Percentiles rank a stretch among this genome's conserved stretches.
These are phyloP conservation scores for Kradibia gibbosae DNA, from an alignment of 1,140 invertebrate species.

Conservation along the genomic window DNA sequence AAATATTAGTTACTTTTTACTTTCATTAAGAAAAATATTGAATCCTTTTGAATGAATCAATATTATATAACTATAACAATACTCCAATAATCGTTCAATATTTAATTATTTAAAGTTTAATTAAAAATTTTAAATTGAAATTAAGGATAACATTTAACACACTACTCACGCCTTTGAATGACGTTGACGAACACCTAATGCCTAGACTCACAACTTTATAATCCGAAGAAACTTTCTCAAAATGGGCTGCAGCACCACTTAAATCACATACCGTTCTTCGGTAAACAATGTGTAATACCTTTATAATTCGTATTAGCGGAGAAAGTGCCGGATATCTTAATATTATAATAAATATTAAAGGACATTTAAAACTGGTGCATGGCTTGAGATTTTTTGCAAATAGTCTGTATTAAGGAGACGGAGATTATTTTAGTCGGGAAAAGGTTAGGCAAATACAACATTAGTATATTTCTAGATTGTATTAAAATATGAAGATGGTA, in stretches of 20 bases:
- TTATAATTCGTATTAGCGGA: too few relatives aligned
- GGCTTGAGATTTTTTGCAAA: too few relatives aligned
- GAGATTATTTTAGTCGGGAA: too few relatives aligned
- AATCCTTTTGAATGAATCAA: background rate
- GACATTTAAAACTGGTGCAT: too few relatives aligned
- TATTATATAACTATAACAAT: background rate
- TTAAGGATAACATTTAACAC: background rate
- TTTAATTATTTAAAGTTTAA: background rate
- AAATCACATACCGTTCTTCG: background rate
- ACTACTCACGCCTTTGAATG: background rate
- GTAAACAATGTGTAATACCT: background rate
- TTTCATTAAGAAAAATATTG: background rate
- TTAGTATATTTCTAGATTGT: too few relatives aligned
- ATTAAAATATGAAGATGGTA: too few relatives aligned
- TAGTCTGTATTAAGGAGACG: too few relatives aligned
- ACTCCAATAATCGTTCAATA: background rate
- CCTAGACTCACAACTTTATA: background rate
- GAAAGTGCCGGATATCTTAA: too few relatives aligned
- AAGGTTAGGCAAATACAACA: too few relatives aligned
- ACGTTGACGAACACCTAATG: conserved; percentile 8
- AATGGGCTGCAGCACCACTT: background rate
- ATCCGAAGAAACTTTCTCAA: background rate
- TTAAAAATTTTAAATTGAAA: background rate
- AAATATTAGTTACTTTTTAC: background rate
- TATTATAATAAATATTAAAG: too few relatives aligned